Conservation (phyloP, 2,797 vertebrate genomes). For the Karalla daura region DNA sequence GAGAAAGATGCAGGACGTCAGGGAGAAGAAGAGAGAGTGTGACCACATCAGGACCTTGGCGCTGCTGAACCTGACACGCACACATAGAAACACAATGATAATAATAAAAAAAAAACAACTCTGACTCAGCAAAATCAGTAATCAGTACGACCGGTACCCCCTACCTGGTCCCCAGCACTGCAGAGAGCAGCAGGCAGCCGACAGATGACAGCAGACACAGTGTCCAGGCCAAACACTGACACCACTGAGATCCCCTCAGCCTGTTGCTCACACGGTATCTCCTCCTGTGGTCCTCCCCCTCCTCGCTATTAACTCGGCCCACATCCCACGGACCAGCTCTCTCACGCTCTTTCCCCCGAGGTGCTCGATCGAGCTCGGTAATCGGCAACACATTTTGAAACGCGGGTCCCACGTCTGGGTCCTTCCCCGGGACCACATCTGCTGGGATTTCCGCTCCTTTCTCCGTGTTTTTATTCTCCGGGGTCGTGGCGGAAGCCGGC, state of each 20-base stretch:
- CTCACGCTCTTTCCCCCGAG: not conserved
- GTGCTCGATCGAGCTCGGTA: slow-evolving; percentile 3
- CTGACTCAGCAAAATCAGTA: not conserved
- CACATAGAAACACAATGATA: slow-evolving; percentile 9
- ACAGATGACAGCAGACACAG: slow-evolving; percentile 74
- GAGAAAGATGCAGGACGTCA: slow-evolving; percentile 82
- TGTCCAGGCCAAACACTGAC: slow-evolving; percentile 72
- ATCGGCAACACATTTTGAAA: not conserved
- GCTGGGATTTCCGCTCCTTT: slow-evolving; percentile 11
- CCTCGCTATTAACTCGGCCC: not conserved
- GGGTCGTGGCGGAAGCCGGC: not conserved
- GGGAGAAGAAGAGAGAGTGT: slow-evolving; percentile 81
- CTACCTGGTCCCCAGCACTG: slow-evolving; percentile 83
- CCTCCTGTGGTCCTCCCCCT: slow-evolving; percentile 8
- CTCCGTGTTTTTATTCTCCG: slow-evolving; percentile 23
- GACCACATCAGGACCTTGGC: slow-evolving; percentile 80
- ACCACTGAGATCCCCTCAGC: slow-evolving; percentile 45
- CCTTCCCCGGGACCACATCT: not conserved
- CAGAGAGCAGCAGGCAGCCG: slow-evolving; percentile 70
- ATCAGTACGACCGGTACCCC: not conserved
- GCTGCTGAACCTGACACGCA: slow-evolving; percentile 79
- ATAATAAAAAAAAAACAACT: too few relatives aligned
- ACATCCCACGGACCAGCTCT: not conserved
- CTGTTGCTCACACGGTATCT: not conserved
- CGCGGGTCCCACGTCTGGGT: not conserved